Base-by-base conservation (phyloP, 2,888 invertebrate genomes). In the Andrena dorsata region DNA sequence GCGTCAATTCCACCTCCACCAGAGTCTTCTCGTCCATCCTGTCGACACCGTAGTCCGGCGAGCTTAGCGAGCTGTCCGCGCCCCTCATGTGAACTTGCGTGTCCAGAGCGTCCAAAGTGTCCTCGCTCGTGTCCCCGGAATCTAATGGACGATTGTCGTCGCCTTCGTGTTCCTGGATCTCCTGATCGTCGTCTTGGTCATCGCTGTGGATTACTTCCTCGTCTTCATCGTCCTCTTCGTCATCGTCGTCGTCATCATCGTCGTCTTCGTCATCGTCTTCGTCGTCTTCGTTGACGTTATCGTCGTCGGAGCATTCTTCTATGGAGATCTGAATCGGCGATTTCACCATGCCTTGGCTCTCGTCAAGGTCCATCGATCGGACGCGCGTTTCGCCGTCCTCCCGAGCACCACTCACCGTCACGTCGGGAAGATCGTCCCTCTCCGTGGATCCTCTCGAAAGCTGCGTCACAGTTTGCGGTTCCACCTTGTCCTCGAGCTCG, bases 1-100 rank as follows among this genome's bases (percentile, higher is more conserved):
- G 96, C 86, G 96, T 96, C 1, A 94, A 91, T 86, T 95, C 95
- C 0, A 95, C 95, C 86, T 96, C 94, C 1, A 94, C 93, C 23
- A 93, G 82, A 4, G 93, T 94, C 71, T 93, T 94, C 76, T 94
- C 94, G 65, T 94, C 94, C 86, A 92, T 91, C 75, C 90, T 93
- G 60, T 94, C 93, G 2, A 90, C 83, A 1, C 92, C 91, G 65
- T 93, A 93, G 71, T 94, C 93, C 4, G 93, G 94, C 16, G 93
- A 94, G 58, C 93, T 94, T 5, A 92, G 75, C n/a, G 92, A 93
- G 66, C 93, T 93, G 70, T 93, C 93, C n/a, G 88, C 88, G 4
- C 90, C 92, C 72, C 92, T 91, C 91, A 91, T 91, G 30, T 92
- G 92, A 5, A 91, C 90, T 61, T 92, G 92, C 0, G 91, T 92